These are phyloP conservation scores for Calycopis cecrops DNA, from an alignment of 1,140 invertebrate species.

Conservation along the genomic window DNA sequence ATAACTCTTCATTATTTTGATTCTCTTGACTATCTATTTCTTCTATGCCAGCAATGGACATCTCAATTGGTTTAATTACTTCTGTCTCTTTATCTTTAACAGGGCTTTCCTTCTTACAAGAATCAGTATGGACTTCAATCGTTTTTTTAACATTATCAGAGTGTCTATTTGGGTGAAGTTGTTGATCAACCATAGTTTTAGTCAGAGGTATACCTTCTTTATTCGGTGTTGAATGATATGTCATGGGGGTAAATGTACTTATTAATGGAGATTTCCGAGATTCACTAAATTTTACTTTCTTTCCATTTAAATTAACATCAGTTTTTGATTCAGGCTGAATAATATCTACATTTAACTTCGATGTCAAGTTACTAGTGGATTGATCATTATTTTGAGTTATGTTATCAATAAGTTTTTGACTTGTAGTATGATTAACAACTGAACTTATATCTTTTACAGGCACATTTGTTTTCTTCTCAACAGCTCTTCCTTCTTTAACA, in stretches of 20 bases:
- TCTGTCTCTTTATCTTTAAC: slow-evolving; percentile 32
- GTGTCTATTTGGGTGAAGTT: slow-evolving; percentile 58
- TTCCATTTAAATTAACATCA: slow-evolving; percentile 54
- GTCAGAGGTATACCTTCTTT: slow-evolving; percentile 64
- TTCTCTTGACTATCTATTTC: not conserved
- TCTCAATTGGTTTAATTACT: slow-evolving; percentile 22
- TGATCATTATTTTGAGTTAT: slow-evolving; percentile 26
- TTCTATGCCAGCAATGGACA: slow-evolving; percentile 4
- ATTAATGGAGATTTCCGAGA: slow-evolving; percentile 61
- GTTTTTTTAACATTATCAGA: slow-evolving; percentile 66
- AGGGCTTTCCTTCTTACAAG: slow-evolving; percentile 41
- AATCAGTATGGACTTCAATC: slow-evolving; percentile 64
- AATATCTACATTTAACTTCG: slow-evolving; percentile 17
- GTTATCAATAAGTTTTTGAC: slow-evolving; percentile 43
- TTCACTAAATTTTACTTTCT: slow-evolving; percentile 61
- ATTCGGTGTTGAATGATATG: slow-evolving; percentile 63
- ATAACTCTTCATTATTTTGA: not conserved
- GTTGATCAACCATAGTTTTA: slow-evolving; percentile 64
- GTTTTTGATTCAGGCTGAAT: slow-evolving; percentile 33
- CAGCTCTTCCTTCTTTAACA: slow-evolving; percentile 39
- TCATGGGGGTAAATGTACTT: slow-evolving; percentile 57
- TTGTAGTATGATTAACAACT: slow-evolving; percentile 39
- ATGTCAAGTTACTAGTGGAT: slow-evolving; percentile 20
- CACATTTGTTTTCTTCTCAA: slow-evolving; percentile 39
- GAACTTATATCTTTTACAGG: slow-evolving; percentile 48